Base-by-base conservation (phyloP, 2,113 vertebrate species). In the Dipodomys merriami region DNA sequence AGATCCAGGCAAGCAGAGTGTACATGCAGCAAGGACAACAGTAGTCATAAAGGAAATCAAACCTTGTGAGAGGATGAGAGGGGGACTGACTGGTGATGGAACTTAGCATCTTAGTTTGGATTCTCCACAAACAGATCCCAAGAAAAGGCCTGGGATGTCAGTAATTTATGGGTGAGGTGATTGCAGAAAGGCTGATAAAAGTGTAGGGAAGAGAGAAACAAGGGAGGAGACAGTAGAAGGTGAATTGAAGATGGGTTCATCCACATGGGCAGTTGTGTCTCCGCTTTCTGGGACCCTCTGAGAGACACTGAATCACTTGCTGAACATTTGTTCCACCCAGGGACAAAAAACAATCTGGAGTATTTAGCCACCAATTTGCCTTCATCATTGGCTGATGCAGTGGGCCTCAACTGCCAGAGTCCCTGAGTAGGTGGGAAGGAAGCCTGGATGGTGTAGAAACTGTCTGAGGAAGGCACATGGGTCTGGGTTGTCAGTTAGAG, bases 401-500 rank as follows among this genome's bases (percentile, higher is more conserved):
- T 53, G 62, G 39, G 22, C 77, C 60, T n/a, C 20, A 12, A 16
- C 23, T 53, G 35, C 29, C 49, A 74, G 27, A 29, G 27, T 76
- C 27, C 60, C 67, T 44, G 78, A 29, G 13, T 68, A 73, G 20
- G 5, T 22, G 9, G 35, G 39, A 77, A 29, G 57, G 60, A 62
- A 62, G 60, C 2, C 69, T 60, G 1, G 1, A 2, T 1, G 29
- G 33, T 18, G 11, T 67, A 62, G 22, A 20, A 79, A 71, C 5
- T 13, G 57, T 19, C 27, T 1, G 0, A 6, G 18, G 76, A 15
- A 29, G 23, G 39, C 2, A 6, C 13, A 19, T 73, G 30, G 35
- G 3, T 44, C 18, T 3, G 0, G 12, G 2, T 30, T 39, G 6
- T 25, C 74, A 64, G 57, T n/a, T 33, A 4, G 1, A 12, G 57